A percentile compares a stretch with the other conserved stretches of the same genome.
Conservation (phyloP, 1,140 invertebrate genomes). For the Sarcophaga peregrina region DNA sequence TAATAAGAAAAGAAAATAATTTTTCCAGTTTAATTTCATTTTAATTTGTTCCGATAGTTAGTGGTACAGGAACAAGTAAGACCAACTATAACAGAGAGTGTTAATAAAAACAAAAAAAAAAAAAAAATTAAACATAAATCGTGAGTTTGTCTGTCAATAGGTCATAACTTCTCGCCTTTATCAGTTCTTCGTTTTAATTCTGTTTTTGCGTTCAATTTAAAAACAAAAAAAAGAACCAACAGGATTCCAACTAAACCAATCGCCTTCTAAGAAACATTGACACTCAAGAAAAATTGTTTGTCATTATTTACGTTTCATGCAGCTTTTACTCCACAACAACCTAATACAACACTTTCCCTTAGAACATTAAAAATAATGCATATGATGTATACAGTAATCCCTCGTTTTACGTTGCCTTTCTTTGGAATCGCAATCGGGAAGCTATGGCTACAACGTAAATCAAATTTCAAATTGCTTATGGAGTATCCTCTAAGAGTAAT, state of each 20-base stretch:
- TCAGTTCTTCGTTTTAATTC: background rate
- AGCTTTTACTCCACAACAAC: slow-evolving; percentile 21
- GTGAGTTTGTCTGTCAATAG: slow-evolving; percentile 55
- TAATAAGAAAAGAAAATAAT: too few species aligned
- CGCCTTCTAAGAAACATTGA: slow-evolving; percentile 47
- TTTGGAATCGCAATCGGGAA: too few species aligned
- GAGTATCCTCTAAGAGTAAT: too few species aligned
- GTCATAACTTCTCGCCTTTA: slow-evolving; percentile 43
- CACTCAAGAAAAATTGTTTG: slow-evolving; percentile 62
- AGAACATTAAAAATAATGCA: too few species aligned
- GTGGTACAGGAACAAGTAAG: too few species aligned
- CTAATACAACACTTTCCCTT: too few species aligned
- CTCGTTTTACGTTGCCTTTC: too few species aligned
- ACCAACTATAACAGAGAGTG: background rate
- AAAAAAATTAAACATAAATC: slow-evolving; percentile 43
- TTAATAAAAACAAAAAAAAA: background rate
- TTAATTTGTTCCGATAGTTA: slow-evolving; percentile 4
- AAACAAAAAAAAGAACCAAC: background rate
- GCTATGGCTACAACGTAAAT: too few species aligned
- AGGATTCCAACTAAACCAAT: background rate
- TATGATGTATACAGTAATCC: too few species aligned
- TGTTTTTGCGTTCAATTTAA: background rate
- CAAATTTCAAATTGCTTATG: too few species aligned
- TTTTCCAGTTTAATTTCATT: slow-evolving; percentile 30
- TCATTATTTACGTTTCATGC: slow-evolving; percentile 51